These are phyloP conservation scores for Scrobipalpa atriplicella DNA, from an alignment of 2,888 invertebrate genomes.

Conservation along the genomic window DNA sequence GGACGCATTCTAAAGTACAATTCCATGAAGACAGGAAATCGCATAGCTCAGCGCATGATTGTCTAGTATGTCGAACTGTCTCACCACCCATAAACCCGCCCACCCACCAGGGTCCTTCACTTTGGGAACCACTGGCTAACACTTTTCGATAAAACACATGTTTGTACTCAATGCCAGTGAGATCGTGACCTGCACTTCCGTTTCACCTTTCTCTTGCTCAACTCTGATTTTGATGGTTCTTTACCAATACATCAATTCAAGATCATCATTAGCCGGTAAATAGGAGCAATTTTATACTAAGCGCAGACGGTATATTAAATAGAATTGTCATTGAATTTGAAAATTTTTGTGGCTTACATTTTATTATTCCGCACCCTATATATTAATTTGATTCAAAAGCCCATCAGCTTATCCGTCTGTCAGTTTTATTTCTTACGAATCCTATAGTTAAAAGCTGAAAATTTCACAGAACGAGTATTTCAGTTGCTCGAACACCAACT, in stretches of 20 bases:
- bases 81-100: no score
- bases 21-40: no score
- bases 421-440: no score
- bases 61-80: no score
- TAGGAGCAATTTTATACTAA: constrained; percentile 15
- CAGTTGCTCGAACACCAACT: no score
- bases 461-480: no score
- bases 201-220: constrained; percentile 17
- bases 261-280: constrained; percentile 25
- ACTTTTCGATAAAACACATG: neutral
- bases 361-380: neutral
- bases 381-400: no score
- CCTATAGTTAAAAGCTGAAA: no score
- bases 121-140: neutral
- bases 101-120: neutral
- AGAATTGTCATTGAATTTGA: neutral
- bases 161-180: constrained; percentile 13
- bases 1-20: no score
- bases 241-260: constrained; percentile 24
- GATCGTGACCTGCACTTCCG: constrained; percentile 18
- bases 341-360: neutral
- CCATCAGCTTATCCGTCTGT: no score
- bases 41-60: no score
- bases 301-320: neutral
- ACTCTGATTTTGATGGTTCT: neutral